A percentile compares a stretch with the other conserved stretches of the same genome.
Evolutionary conservation across 1,140 invertebrate genomes (phyloP).

Genomic region (Formica selysi): DNA sequence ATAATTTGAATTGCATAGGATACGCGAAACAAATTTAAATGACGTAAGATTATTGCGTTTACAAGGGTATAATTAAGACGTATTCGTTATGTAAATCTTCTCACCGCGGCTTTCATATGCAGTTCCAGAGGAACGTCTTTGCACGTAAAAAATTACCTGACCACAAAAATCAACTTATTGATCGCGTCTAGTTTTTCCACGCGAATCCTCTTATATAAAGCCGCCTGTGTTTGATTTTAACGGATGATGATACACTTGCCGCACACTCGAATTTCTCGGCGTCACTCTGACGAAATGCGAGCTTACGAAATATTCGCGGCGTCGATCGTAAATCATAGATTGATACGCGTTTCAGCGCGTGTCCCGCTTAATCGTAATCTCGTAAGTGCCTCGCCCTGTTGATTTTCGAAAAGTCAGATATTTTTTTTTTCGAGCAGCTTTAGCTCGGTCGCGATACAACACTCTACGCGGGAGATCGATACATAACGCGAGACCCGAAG

Average conservation of each 20-base stretch:
- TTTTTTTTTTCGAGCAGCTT: conserved; percentile 13
- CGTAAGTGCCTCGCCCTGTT: background rate
- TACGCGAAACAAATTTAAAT: conserved; percentile 26
- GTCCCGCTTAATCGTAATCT: conserved; percentile 10
- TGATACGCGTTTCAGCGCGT: conserved; percentile 1
- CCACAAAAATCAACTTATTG: conserved; percentile 38
- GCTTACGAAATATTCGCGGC: conserved; percentile 21
- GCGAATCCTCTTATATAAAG: conserved; percentile 39
- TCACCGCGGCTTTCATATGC: conserved; percentile 35
- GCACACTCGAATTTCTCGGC: conserved; percentile 31
- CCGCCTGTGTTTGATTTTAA: conserved; percentile 37
- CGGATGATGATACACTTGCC: conserved; percentile 10
- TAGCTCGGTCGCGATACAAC: conserved; percentile 41
- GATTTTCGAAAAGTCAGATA: conserved; percentile 38
- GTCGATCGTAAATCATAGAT: conserved; percentile 9
- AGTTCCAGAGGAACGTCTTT: too few species aligned
- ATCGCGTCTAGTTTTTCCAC: conserved; percentile 20
- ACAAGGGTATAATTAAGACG: conserved; percentile 32
- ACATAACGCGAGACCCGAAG: conserved; percentile 80
- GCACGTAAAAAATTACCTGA: conserved; percentile 20
- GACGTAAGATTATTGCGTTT: conserved; percentile 3
- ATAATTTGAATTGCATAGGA: conserved; percentile 12
- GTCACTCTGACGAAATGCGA: background rate
- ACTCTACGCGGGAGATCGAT: conserved; percentile 79
- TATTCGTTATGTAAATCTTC: conserved; percentile 10